Evolutionary conservation across 2,888 invertebrate genomes (phyloP).

Genomic region (Cantharis lateralis): DNA sequence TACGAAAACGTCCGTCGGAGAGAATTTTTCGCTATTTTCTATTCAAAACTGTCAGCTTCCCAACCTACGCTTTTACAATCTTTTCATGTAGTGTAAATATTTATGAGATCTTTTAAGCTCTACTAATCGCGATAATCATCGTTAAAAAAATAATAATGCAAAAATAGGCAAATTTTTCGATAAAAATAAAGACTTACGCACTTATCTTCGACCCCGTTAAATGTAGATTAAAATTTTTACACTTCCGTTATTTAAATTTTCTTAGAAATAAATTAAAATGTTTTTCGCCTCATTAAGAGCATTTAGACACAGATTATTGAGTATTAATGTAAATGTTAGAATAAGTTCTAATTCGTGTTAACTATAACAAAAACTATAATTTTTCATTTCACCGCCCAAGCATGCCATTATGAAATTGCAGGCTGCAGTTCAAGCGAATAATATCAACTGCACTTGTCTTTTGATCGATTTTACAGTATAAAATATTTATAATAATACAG

Average conservation of each 20-base stretch:
- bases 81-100: neutral
- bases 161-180: neutral
- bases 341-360: neutral
- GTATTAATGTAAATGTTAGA: neutral
- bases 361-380: neutral
- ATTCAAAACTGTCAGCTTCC: neutral
- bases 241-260: neutral
- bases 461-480: neutral
- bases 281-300: neutral
- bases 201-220: neutral
- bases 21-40: neutral
- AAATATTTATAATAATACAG: neutral
- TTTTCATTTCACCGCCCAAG: neutral
- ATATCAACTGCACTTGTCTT: neutral
- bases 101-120: neutral
- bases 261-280: neutral
- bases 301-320: neutral
- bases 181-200: neutral
- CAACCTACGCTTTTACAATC: neutral
- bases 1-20: neutral
- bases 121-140: neutral
- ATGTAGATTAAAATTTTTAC: neutral
- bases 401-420: neutral
- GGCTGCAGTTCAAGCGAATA: neutral
- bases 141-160: neutral